phyloP scores from a whole-genome alignment of 1,140 invertebrate genomes.

The Steinernema khuongi region DNA sequence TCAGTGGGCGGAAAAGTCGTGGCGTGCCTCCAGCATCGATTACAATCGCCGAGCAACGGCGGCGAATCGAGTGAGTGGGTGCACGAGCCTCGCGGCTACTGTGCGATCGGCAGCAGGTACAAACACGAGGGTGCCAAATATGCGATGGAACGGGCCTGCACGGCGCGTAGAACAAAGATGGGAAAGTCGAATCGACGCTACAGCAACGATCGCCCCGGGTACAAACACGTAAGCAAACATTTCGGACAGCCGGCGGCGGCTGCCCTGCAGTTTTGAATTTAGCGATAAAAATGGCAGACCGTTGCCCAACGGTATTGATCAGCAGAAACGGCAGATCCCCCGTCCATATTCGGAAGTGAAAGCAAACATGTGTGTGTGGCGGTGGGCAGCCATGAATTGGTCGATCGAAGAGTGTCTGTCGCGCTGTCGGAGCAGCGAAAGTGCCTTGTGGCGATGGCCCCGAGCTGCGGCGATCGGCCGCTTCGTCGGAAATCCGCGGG shows the following conservation, averaged over 20 bases:
- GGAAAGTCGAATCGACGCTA: too few relatives aligned
- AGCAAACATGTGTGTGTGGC: not conserved
- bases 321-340: too few relatives aligned
- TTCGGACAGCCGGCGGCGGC: not conserved
- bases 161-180: too few relatives aligned
- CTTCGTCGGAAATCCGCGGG: not conserved
- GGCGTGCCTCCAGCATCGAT: slow-evolving; percentile 4
- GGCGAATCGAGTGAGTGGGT: slow-evolving; percentile 3
- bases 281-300: too few relatives aligned
- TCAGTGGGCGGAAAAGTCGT: not conserved
- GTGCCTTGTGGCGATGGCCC: not conserved
- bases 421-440: not conserved
- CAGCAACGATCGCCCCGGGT: too few relatives aligned
- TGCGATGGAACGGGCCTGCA: too few relatives aligned
- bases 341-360: slow-evolving; percentile 5
- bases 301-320: not conserved
- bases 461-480: not conserved
- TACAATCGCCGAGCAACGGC: slow-evolving; percentile 2
- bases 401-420: not conserved
- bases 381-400: too few relatives aligned
- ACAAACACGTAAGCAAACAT: not conserved
- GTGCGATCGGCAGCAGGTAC: not conserved
- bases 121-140: not conserved
- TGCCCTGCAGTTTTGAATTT: not conserved
- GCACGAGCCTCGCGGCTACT: not conserved